Base-by-base conservation (phyloP, 2,888 invertebrate species). In the Chrysolina haemoptera region DNA sequence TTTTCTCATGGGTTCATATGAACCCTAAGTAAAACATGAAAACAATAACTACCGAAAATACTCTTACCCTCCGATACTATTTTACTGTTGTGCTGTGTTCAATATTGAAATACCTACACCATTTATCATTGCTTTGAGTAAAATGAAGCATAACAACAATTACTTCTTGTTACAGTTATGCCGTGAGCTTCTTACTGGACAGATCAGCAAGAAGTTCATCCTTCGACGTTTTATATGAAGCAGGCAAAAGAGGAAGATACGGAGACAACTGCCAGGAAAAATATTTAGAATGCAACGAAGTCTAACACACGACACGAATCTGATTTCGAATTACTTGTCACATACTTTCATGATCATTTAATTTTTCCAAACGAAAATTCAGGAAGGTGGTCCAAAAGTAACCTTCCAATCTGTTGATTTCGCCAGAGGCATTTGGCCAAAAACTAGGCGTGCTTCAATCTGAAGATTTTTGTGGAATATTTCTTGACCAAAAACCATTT, bases 261-360 rank as follows among this genome's bases (percentile, higher is more conserved):
- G 96, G 96, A 64, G 93, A 95, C 81, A 95, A 96, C 87, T 97
- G 97, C 86, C 93, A 93, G 86, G 93, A 94, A 85, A 90, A 95
- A 80, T 97, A 95, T 89, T 90, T 95, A 83, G 93, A 95, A 88
- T 97, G 97, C 88, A 96, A 96, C 88, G 96, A 96, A 90, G 94
- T 95, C 87, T 96, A 78, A 79, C 4, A 1, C 16, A 12, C 0
- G 35, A 16, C 12, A 53, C 6, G 41, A 53, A 41, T 40, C 20
- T 6, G 14, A 65, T 16, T 22, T 18, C 35, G 22, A 59, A n/a
- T 12, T 22, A 27, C n/a, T 59, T 27, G 27, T 35, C 35, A 59
- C 27, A 14, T 9, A 59, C 8, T 14, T 27, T 27, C 59, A 59
- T 27, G 16, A 35, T 59, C 27, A 59, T 35, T 59, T n/a, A 27